These are phyloP conservation scores for Hedychridium roseum DNA, from an alignment of 2,888 invertebrate genomes.

Conservation along the genomic window DNA sequence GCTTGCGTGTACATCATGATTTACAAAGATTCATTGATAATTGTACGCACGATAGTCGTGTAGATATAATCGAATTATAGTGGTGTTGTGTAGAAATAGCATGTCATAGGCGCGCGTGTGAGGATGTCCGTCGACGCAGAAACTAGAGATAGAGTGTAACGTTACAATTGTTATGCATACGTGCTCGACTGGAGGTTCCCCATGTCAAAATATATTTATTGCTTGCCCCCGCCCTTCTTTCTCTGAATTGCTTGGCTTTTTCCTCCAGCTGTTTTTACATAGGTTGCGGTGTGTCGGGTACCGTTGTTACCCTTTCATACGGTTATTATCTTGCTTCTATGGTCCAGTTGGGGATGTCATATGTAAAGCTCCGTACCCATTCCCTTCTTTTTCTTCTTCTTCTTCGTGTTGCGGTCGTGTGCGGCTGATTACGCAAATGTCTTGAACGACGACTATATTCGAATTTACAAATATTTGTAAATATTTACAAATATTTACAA, in stretches of 20 bases:
- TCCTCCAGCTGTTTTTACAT: conserved; percentile 22
- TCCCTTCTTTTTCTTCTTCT: neutral
- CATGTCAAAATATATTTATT: conserved; percentile 65
- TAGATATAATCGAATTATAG: too few species aligned
- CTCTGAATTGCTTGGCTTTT: conserved; percentile 23
- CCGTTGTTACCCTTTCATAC: conserved; percentile 59
- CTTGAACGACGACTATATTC: neutral
- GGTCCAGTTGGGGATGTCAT: too few species aligned
- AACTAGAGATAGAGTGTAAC: conserved; percentile 26
- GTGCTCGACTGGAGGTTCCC: conserved; percentile 45
- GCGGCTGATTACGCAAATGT: neutral
- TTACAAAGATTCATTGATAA: too few species aligned
- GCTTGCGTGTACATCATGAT: too few species aligned
- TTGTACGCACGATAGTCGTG: too few species aligned
- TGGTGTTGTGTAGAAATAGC: too few species aligned
- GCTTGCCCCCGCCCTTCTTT: conserved; percentile 34
- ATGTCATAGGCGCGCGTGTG: too few species aligned
- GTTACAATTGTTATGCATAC: conserved; percentile 58
- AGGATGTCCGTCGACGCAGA: too few species aligned
- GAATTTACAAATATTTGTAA: too few species aligned
- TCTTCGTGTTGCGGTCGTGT: too few species aligned
- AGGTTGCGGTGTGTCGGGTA: conserved; percentile 55
- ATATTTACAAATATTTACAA: too few species aligned
- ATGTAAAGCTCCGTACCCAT: too few species aligned
- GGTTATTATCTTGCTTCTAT: conserved; percentile 61